Evolutionary conservation across 1,140 invertebrate species (phyloP), one percentile per base, ranked within the genome.

Genomic region (Papilio polytes): DNA sequence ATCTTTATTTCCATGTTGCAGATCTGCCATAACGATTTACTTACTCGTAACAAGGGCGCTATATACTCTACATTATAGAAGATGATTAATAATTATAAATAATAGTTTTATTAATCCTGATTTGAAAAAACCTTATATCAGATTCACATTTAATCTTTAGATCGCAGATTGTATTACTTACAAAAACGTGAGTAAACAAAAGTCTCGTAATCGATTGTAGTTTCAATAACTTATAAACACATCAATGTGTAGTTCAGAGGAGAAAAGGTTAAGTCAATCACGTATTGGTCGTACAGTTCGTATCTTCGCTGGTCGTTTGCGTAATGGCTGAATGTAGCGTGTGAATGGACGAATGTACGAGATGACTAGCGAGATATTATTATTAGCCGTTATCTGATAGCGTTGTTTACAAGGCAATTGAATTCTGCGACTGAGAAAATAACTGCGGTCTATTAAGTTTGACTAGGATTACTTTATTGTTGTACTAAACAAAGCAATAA

Each of bases 391-490:
- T 66, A 66, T 66, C 63, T 66, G 63, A 66, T 66, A 66, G 13
- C 63, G 63, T 31, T 70, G 63, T 70, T 70, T 70, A 70, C 63
- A 70, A 70, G 10, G 63, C 63, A 70, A 70, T 70, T 70, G 63
- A 70, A 70, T 70, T 31, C 63, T 70, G 63, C 26, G 26, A 70
- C 63, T 70, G 63, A 70, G 26, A 70, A 70, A 31, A 31, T 22
- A 26, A 26, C 59, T 31, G 13, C 13, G 12, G 31, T 70, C 26
- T 70, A 36, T 36, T 36, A 36, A 70, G 63, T 31, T 31, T 70
- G 12, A 63, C 9, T 70, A 70, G 15, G 12, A 70, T 31, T 70
- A 31, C 26, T 6, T 66, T 66, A 31, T 63, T 26, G 59, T 63
- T 63, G 12, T 26, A 8, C 22, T 63, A 26, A 63, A 63, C 12